Base-by-base conservation (phyloP, 2,797 vertebrate species). In the Heliangelus exortis region DNA sequence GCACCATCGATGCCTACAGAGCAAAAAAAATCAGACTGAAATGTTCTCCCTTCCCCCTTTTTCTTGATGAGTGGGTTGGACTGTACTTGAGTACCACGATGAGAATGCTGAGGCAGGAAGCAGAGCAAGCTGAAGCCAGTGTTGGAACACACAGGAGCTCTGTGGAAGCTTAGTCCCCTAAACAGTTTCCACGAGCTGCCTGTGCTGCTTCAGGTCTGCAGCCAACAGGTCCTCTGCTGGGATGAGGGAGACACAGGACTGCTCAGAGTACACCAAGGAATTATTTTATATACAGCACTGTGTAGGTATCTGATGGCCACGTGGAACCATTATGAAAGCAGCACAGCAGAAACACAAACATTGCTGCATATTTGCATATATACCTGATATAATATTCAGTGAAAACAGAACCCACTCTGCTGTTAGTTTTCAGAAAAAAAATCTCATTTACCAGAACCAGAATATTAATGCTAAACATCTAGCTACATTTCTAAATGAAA, bases 261-360 rank as follows among this genome's bases (percentile, higher is more conserved):
- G 66, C 58, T 66, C 39, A 29, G 76, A 72, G 66, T 43, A 59
- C 41, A 55, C 12, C n/a, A 48, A 59, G 59, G 28, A 65, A 75
- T n/a, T 28, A 15, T 1, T 71, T 76, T 10, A 66, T 81, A 53
- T 7, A 15, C 62, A 73, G 48, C 29, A 53, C 28, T n/a, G 20
- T 13, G 58, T 39, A 62, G 39, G 4, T 53, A 78, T n/a, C 79
- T 77, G 75, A 84, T 54, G 91, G 79, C 43, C 89, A 62, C 36
- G 73, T 81, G 51, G 43, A 75, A 45, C 16, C 54, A 55, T 47
- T 45, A 55, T n/a, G 68, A 84, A 88, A 67, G 73, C 66, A 88
- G 78, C 9, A 50, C 62, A 34, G n/a, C 66, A 83, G 53, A 75
- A 92, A 83, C 9, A 90, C 73, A 65, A 68, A 94, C 43, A 34